Conservation (phyloP, 2,888 invertebrate genomes). For the Priocnemis perturbator region DNA sequence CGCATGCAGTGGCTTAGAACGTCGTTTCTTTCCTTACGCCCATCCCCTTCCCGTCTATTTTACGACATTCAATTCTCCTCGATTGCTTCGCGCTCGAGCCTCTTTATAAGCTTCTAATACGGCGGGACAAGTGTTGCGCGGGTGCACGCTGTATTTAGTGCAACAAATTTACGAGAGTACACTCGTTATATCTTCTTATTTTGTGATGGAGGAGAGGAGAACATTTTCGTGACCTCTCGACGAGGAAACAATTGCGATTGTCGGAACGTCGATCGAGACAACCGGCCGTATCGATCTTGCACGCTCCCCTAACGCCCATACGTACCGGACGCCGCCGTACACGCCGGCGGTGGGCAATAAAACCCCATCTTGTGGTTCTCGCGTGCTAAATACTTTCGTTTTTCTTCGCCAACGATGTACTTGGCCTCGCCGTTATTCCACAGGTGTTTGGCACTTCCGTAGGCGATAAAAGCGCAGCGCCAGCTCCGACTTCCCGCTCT, state of each 20-base stretch:
- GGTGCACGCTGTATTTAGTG: too few species aligned
- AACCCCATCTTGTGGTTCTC: slow-evolving; percentile 58
- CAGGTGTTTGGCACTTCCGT: slow-evolving; percentile 75
- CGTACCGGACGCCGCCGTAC: neutral
- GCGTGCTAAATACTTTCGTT: slow-evolving; percentile 66
- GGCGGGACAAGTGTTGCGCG: too few species aligned
- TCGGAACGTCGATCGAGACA: slow-evolving; percentile 2
- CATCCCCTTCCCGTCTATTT: too few species aligned
- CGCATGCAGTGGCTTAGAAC: slow-evolving; percentile 1
- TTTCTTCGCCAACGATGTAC: slow-evolving; percentile 70
- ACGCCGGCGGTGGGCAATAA: slow-evolving; percentile 44
- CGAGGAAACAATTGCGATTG: neutral
- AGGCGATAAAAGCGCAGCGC: slow-evolving; percentile 72
- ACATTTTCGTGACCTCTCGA: too few species aligned
- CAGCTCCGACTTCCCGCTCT: slow-evolving; percentile 69
- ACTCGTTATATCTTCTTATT: too few species aligned
- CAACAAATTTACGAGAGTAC: too few species aligned
- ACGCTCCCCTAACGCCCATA: too few species aligned
- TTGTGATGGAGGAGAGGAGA: too few species aligned
- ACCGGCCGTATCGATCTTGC: neutral
- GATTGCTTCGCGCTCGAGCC: too few species aligned
- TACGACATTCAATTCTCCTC: too few species aligned
- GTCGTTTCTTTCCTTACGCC: too few species aligned
- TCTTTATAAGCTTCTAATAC: too few species aligned
- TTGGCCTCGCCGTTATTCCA: slow-evolving; percentile 72